These are phyloP conservation scores for Noctilio leporinus DNA, from an alignment of 2,113 vertebrate species.

Conservation along the genomic window DNA sequence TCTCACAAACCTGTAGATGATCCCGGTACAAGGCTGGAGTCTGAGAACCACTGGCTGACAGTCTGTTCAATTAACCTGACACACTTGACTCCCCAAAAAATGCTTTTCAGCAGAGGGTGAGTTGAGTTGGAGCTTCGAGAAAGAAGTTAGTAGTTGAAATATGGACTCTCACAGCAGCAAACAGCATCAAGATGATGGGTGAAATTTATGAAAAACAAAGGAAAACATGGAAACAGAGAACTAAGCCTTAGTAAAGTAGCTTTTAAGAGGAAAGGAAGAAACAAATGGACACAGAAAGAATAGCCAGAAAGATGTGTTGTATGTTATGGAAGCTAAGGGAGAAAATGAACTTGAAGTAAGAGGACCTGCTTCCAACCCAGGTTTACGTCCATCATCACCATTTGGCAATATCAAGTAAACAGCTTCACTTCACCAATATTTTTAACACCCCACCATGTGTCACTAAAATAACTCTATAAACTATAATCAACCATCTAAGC, in stretches of 20 bases:
- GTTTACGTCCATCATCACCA: neutral
- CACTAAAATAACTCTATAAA: neutral
- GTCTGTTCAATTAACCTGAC: rapidly evolving
- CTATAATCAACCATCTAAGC: neutral
- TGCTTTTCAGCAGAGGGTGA: neutral
- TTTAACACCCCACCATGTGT: neutral
- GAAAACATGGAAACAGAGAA: neutral
- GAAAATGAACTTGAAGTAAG: neutral
- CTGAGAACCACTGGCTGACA: too few relatives aligned
- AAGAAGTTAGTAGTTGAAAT: neutral
- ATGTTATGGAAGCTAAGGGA: neutral
- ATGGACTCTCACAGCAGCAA: neutral
- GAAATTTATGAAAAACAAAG: neutral
- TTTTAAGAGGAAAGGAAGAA: neutral
- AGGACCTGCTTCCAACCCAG: neutral
- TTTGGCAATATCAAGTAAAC: neutral
- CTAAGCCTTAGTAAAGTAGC: neutral
- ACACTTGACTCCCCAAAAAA: neutral
- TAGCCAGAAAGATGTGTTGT: neutral
- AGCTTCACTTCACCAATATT: neutral
- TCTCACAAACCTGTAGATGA: neutral
- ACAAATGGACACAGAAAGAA: neutral
- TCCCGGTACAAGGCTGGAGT: neutral
- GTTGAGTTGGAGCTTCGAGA: neutral
- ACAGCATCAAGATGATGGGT: neutral